Conservation (phyloP, 2,888 invertebrate genomes). For the Trachelus tabidus region DNA sequence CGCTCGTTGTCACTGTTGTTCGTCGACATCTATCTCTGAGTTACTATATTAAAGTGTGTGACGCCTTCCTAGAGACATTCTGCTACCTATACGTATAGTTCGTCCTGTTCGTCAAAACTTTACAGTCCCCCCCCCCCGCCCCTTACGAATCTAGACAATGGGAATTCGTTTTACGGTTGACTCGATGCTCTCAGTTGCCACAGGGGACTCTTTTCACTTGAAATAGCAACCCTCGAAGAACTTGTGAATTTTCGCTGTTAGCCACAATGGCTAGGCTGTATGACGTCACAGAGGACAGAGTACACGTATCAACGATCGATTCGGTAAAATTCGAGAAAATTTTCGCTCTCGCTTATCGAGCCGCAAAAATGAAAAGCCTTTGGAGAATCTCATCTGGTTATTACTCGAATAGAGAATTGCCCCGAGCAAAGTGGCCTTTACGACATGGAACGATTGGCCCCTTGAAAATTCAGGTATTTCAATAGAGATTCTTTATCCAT, state of each 20-base stretch:
- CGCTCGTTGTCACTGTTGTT: constrained; percentile 2
- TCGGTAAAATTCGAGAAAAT: not conserved
- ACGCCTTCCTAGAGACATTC: not conserved
- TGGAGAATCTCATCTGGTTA: not conserved
- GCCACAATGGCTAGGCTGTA: not conserved
- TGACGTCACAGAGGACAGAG: not conserved
- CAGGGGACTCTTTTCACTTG: not conserved
- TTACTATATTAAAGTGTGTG: not conserved
- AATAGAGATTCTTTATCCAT: not conserved
- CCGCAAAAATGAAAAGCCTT: not conserved
- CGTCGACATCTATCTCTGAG: not conserved
- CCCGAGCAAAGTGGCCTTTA: not conserved
- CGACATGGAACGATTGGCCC: not conserved
- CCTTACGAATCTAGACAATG: constrained; percentile 10
- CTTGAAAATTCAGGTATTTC: not conserved
- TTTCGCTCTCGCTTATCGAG: not conserved
- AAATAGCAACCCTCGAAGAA: not conserved
- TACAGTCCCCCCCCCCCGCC: constrained; percentile 8
- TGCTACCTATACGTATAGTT: not conserved
- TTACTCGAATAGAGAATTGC: not conserved
- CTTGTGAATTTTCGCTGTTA: not conserved
- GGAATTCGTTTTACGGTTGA: not conserved
- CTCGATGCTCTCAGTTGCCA: not conserved
- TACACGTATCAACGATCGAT: not conserved
- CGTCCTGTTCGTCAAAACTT: constrained; percentile 16